Conservation (phyloP, 2,888 invertebrate species). For the Empis stercorea region DNA sequence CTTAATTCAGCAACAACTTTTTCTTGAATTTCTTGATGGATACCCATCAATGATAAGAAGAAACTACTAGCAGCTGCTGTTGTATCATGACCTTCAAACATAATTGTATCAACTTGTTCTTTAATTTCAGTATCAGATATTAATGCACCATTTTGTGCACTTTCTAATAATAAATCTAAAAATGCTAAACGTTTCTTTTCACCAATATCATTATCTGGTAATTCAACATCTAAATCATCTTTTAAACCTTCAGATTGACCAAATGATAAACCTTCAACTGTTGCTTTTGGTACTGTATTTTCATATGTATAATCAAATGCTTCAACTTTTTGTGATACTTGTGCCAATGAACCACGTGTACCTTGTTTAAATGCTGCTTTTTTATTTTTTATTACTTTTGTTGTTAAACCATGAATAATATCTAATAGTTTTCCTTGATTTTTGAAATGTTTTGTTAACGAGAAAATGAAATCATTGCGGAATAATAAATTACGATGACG, state of each 20-base stretch:
- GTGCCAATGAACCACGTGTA: slow-evolving; percentile 39
- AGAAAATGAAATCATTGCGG: slow-evolving; percentile 64
- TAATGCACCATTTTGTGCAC: slow-evolving; percentile 56
- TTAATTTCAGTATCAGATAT: slow-evolving; percentile 66
- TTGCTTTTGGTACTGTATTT: slow-evolving; percentile 17
- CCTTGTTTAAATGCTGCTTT: slow-evolving; percentile 60
- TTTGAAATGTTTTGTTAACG: slow-evolving; percentile 60
- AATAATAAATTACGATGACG: slow-evolving; percentile 71
- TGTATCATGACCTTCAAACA: slow-evolving; percentile 80
- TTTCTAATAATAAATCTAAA: slow-evolving; percentile 71
- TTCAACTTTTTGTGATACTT: slow-evolving; percentile 9
- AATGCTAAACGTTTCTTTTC: slow-evolving; percentile 77
- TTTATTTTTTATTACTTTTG: slow-evolving; percentile 63
- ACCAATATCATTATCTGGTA: slow-evolving; percentile 52
- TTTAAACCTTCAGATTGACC: slow-evolving; percentile 60
- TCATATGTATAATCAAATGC: slow-evolving; percentile 17
- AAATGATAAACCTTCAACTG: slow-evolving; percentile 54
- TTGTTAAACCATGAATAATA: slow-evolving; percentile 67
- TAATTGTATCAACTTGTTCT: slow-evolving; percentile 74
- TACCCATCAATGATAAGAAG: slow-evolving; percentile 63
- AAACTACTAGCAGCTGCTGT: slow-evolving; percentile 73
- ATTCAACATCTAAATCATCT: slow-evolving; percentile 68
- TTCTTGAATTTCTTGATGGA: slow-evolving; percentile 57
- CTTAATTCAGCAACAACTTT: slow-evolving; percentile 61
- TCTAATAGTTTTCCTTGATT: slow-evolving; percentile 60